Base-by-base conservation (phyloP, 2,888 invertebrate genomes). In the Plagodis pulveraria region DNA sequence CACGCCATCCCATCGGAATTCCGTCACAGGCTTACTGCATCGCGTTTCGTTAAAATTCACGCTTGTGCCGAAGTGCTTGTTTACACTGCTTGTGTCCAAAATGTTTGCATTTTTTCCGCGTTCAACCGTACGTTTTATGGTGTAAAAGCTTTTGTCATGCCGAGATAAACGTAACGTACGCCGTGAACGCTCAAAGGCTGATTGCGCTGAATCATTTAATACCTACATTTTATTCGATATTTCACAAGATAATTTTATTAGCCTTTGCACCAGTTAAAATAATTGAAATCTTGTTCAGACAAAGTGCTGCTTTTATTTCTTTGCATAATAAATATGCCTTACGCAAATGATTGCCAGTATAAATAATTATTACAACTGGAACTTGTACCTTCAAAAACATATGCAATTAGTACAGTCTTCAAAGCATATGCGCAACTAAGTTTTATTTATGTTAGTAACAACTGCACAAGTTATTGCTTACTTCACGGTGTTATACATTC, bases 21-120 rank as follows among this genome's bases (percentile, higher is more conserved):
- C 84, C 86, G 83, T 67, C 74, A 66, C 67, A 75, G 59, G 7
- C 44, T 49, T 12, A 35, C 66, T 67, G 64, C 79, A 67, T 62
- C 79, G 77, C 81, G 45, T 43, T 86, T 22, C 22, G 22, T 22
- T 85, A 81, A 85, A 86, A 87, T 86, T 83, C 83, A 81, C 76
- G 72, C 69, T 70, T 75, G 72, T 77, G 78, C 80, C 76, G 66
- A 71, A 77, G 71, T 78, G 79, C 80, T 73, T 80, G 80, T 81
- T 83, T 83, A 81, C 79, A 73, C 55, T 67, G 62, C 52, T 55
- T 58, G 66, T 62, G 59, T 41, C 55, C 56, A 42, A 58, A 52
- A 50, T 50, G 50, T 43, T 46, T 35, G 50, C 55, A 53, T 63
- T 71, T 71, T 70, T 67, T 65, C 65, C n/a, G 38, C 9, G 45